phyloP scores from a whole-genome alignment of 2,888 invertebrate species.

The Macropis europaea region DNA sequence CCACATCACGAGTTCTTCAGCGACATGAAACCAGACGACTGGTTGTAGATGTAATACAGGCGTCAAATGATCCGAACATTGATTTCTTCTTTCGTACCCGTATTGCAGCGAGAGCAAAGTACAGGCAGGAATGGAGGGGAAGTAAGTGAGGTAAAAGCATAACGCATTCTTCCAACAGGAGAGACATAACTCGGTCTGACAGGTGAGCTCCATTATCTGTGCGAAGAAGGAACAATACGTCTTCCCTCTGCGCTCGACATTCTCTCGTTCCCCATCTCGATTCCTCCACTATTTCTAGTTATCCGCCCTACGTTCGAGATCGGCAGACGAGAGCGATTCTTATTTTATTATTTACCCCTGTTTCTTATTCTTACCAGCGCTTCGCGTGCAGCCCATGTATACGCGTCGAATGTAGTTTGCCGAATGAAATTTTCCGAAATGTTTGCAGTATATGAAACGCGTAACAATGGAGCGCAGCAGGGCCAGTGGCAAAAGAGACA shows the following conservation, averaged over 20 bases:
- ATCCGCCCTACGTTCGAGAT: slow-evolving; percentile 50
- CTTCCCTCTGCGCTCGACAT: slow-evolving; percentile 52
- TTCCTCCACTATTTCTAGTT: slow-evolving; percentile 45
- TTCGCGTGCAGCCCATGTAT: no score
- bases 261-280: slow-evolving; percentile 29
- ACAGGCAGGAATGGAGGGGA: not conserved
- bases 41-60: not conserved
- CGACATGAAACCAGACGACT: no score
- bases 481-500: no score
- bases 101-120: not conserved
- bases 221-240: slow-evolving; percentile 72
- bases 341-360: slow-evolving; percentile 67
- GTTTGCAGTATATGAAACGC: no score
- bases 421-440: no score
- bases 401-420: no score
- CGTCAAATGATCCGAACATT: slow-evolving; percentile 17
- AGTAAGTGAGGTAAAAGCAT: slow-evolving; percentile 36
- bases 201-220: slow-evolving; percentile 72
- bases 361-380: not conserved
- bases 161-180: slow-evolving; percentile 63
- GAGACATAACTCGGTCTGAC: slow-evolving; percentile 72
- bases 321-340: slow-evolving; percentile 65
- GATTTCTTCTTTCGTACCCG: slow-evolving; percentile 28
- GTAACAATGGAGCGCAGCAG: no score
- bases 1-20: no score